Conservation (phyloP, 2,888 invertebrate genomes). For the Pandemis heparana region DNA sequence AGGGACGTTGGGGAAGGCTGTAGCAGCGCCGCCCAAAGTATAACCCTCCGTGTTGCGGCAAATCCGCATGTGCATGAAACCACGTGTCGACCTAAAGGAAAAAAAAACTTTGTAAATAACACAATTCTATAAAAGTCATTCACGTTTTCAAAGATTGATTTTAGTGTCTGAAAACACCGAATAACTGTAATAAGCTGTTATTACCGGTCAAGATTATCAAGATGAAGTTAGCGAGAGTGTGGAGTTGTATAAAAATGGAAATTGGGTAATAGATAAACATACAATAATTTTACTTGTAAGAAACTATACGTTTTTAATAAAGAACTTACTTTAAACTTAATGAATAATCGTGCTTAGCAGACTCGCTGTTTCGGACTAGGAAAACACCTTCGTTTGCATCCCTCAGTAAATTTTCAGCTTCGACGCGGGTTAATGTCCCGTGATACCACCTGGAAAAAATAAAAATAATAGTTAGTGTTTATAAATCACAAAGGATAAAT, state of each 20-base stretch:
- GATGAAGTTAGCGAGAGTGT: not conserved
- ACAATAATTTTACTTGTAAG: not conserved
- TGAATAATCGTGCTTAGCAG: conserved; percentile 96
- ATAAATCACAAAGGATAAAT: conserved; percentile 19
- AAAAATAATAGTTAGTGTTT: not conserved
- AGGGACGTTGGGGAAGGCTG: conserved; percentile 96
- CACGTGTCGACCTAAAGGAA: conserved; percentile 94
- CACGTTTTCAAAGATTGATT: not conserved
- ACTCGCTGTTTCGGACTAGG: conserved; percentile 97
- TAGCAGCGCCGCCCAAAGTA: conserved; percentile 96
- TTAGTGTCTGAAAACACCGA: not conserved
- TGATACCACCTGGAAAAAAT: conserved; percentile 93
- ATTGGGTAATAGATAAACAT: not conserved
- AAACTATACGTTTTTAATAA: conserved; percentile 10
- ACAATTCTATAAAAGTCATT: conserved; percentile 6
- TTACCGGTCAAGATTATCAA: not conserved
- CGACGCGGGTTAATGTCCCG: conserved; percentile 95
- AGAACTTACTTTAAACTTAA: conserved; percentile 95
- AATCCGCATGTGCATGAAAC: conserved; percentile 99
- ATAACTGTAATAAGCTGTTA: not conserved
- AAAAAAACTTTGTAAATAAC: conserved; percentile 16
- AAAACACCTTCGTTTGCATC: conserved; percentile 96
- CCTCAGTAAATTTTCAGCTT: conserved; percentile 95
- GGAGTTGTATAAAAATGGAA: not conserved
- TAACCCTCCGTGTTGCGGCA: conserved; percentile 93